These are phyloP conservation scores for Takifugu flavidus DNA, from an alignment of 2,113 vertebrate genomes.

Conservation along the genomic window DNA sequence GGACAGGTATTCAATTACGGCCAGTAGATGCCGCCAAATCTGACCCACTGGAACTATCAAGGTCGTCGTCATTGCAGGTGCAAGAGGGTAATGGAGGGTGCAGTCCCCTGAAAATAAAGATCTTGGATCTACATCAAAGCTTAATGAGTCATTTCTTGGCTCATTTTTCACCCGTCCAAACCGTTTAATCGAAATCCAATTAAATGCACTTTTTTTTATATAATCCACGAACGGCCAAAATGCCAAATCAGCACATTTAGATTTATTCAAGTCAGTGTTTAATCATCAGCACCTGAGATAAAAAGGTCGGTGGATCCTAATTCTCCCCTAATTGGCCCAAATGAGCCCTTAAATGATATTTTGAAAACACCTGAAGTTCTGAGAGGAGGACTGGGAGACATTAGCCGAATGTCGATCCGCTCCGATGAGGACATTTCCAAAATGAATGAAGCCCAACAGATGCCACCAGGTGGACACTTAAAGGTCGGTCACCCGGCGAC, in stretches of 20 bases:
- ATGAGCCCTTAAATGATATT: constrained; percentile 31
- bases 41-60: too few species aligned
- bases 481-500: constrained; percentile 37
- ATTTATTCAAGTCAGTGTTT: not conserved
- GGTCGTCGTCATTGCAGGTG: too few species aligned
- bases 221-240: not conserved
- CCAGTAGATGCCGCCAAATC: too few species aligned
- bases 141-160: not conserved
- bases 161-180: not conserved
- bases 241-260: not conserved
- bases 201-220: too few species aligned
- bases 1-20: too few species aligned
- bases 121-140: not conserved
- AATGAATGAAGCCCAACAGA: constrained; percentile 14
- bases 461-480: constrained; percentile 23
- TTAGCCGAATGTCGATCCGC: constrained; percentile 60
- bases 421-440: constrained; percentile 16
- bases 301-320: constrained; percentile 26
- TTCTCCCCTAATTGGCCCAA: constrained; percentile 18
- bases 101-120: not conserved
- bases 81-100: too few species aligned
- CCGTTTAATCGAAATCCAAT: too few species aligned
- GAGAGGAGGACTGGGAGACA: constrained; percentile 47
- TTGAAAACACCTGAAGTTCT: constrained; percentile 44
- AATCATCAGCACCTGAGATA: constrained; percentile 4